A percentile compares a stretch with the other conserved stretches of the same genome.
These are phyloP conservation scores for Muscicapa adusta DNA, from an alignment of 2,113 vertebrate species.

Conservation along the genomic window DNA sequence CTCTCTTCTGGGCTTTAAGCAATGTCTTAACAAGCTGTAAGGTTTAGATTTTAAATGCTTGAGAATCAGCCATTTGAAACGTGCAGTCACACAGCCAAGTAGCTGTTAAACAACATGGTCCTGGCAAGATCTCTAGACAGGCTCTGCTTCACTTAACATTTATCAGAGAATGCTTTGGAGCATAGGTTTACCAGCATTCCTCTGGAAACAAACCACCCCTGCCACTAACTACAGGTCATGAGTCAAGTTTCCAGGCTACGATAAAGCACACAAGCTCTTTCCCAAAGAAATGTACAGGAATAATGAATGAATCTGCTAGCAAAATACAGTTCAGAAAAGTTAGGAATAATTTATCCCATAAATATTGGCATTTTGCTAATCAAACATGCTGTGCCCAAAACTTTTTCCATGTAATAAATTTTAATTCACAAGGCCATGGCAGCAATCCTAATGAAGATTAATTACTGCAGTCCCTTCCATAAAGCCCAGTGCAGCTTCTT, in stretches of 20 bases:
- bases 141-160: neutral
- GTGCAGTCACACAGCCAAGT: neutral
- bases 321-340: conserved; percentile 32
- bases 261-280: neutral
- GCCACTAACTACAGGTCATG: neutral
- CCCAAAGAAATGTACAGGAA: neutral
- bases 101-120: neutral
- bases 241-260: neutral
- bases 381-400: conserved; percentile 59
- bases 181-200: neutral
- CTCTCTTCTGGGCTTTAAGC: neutral
- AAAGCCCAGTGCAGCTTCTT: conserved; percentile 54
- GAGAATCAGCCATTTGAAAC: neutral
- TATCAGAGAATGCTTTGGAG: neutral
- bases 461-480: conserved; percentile 68
- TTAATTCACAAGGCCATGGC: conserved; percentile 66
- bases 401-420: conserved; percentile 62
- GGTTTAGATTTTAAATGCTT: neutral
- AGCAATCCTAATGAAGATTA: conserved; percentile 74
- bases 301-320: conserved; percentile 43
- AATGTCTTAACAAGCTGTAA: neutral
- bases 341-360: conserved; percentile 36
- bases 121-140: neutral
- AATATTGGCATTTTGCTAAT: conserved; percentile 59
- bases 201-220: neutral